Conservation (phyloP, 2,888 invertebrate genomes). For the Tanypteryx hageni region DNA sequence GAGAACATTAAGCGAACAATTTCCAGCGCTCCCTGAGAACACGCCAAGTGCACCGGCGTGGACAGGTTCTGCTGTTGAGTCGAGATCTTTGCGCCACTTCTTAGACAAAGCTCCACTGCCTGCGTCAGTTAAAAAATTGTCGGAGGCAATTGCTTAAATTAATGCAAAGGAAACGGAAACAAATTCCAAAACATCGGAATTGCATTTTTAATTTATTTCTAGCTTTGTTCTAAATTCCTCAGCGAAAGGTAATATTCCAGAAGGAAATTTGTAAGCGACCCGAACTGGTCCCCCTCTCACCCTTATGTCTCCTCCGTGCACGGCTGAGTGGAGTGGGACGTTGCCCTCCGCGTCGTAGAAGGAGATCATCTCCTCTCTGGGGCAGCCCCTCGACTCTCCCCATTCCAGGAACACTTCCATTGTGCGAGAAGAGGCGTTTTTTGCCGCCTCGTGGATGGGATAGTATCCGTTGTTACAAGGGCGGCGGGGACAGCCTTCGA, state of each 20-base stretch:
- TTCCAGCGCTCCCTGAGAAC: constrained; percentile 89
- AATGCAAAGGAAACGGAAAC: neutral
- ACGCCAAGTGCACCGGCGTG: constrained; percentile 93
- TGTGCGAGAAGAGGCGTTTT: constrained; percentile 90
- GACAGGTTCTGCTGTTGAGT: constrained; percentile 92
- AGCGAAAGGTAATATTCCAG: too few species aligned
- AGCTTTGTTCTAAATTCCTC: too few species aligned
- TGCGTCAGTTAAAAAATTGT: constrained; percentile 84
- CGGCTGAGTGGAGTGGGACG: constrained; percentile 82
- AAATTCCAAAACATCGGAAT: too few species aligned
- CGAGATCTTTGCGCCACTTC: constrained; percentile 91
- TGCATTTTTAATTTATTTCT: neutral
- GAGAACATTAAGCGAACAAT: constrained; percentile 92
- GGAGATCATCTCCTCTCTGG: constrained; percentile 88
- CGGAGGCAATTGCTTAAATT: too few species aligned
- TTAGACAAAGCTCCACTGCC: constrained; percentile 90
- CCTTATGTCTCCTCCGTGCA: constrained; percentile 75
- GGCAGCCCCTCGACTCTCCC: constrained; percentile 88
- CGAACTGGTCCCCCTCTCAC: constrained; percentile 68
- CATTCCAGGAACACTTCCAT: constrained; percentile 90
- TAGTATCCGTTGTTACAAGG: constrained; percentile 93
- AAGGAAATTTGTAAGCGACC: neutral
- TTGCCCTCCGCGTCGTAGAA: constrained; percentile 92
- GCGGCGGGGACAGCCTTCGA: constrained; percentile 86
- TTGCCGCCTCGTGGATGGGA: constrained; percentile 94